phyloP scores from a whole-genome alignment of 2,797 vertebrate genomes.

The Sebastes variabilis region DNA sequence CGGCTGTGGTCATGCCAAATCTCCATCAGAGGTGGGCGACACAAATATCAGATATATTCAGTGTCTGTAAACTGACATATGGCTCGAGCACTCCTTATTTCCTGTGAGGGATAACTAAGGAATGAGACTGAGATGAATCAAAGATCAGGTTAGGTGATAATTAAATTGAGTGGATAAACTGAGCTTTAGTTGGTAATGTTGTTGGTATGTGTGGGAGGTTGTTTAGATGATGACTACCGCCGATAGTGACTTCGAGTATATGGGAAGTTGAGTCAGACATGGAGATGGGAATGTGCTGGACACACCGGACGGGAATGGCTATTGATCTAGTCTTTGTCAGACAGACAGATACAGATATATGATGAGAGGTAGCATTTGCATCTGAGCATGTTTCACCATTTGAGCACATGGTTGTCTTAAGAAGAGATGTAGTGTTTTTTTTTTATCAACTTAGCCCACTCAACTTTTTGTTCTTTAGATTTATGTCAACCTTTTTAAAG shows the following conservation, averaged over 20 bases:
- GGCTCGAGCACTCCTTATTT: neutral
- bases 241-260: neutral
- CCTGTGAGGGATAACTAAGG: conserved; percentile 4
- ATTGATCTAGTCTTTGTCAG: conserved; percentile 9
- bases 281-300: conserved; percentile 16
- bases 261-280: conserved; percentile 29
- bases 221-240: conserved; percentile 1
- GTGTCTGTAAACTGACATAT: neutral
- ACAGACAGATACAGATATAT: neutral
- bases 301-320: neutral
- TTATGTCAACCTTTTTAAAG: neutral
- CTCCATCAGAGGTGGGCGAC: neutral
- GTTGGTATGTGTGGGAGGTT: neutral
- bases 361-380: neutral
- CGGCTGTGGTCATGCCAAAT: neutral
- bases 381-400: neutral
- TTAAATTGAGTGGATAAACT: neutral
- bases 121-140: neutral
- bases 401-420: neutral
- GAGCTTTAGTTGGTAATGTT: neutral
- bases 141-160: neutral
- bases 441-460: neutral
- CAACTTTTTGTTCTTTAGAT: neutral
- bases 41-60: neutral
- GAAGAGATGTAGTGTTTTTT: neutral